These are phyloP conservation scores for Alfaro cultratus DNA, from an alignment of 2,797 vertebrate genomes.

Conservation along the genomic window DNA sequence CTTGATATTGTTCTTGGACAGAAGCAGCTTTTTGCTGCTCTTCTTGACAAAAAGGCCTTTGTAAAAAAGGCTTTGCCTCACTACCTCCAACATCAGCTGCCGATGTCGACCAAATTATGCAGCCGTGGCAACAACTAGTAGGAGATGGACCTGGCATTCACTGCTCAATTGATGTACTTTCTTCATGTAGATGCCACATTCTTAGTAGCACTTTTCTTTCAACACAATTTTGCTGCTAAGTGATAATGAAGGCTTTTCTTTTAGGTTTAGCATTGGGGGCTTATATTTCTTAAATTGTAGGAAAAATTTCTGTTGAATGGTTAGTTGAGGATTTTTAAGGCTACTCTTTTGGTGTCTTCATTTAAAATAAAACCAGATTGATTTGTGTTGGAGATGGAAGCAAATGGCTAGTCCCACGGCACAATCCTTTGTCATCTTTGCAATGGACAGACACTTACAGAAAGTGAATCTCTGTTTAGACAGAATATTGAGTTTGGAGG, in stretches of 20 bases:
- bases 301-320: background rate
- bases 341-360: background rate
- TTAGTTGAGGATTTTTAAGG: background rate
- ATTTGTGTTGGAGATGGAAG: background rate
- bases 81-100: background rate
- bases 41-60: background rate
- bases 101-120: background rate
- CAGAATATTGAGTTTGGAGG: background rate
- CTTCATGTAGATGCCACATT: background rate
- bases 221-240: background rate
- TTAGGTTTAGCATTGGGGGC: background rate
- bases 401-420: background rate
- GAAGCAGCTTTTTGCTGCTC: background rate
- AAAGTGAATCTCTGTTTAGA: background rate
- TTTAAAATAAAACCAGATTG: background rate
- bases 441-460: background rate
- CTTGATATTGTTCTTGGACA: background rate
- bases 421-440: background rate
- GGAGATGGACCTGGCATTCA: background rate
- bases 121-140: background rate
- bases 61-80: background rate
- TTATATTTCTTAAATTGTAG: background rate
- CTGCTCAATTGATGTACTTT: background rate
- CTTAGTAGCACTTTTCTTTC: background rate
- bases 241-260: background rate